Evolutionary conservation across 2,797 vertebrate species (phyloP).

Genomic region (Sciaenops ocellatus): DNA sequence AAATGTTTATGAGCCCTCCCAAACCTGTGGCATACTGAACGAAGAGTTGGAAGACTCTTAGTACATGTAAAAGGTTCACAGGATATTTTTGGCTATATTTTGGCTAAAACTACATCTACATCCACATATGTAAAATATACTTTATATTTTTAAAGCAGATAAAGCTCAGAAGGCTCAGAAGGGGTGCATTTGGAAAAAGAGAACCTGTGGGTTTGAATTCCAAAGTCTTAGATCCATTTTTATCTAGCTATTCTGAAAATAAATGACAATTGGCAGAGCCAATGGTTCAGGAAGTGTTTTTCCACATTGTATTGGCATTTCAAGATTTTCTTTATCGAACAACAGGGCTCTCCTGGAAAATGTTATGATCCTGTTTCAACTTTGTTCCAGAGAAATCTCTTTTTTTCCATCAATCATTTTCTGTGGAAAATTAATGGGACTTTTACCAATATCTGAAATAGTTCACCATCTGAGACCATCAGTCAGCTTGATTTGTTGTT

Average conservation of each 20-base stretch:
- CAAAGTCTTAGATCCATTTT: background rate
- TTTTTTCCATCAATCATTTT: background rate
- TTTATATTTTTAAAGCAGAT: no score
- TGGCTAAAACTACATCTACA: no score
- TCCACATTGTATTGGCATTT: background rate
- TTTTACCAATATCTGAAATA: background rate
- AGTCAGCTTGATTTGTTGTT: slow-evolving; percentile 1
- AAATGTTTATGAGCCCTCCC: background rate
- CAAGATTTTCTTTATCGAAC: background rate
- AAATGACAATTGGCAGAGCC: background rate
- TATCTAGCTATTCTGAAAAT: background rate
- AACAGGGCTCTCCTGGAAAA: background rate
- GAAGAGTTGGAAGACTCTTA: background rate
- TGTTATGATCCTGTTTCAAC: background rate
- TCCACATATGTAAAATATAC: background rate
- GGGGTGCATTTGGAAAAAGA: background rate
- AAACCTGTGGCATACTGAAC: background rate
- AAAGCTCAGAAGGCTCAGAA: background rate
- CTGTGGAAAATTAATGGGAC: background rate
- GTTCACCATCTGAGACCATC: background rate
- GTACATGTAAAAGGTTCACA: background rate
- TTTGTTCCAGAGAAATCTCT: background rate
- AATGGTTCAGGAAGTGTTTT: no score
- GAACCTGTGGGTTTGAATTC: background rate
- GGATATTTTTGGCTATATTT: background rate